Conservation (phyloP, 1,140 invertebrate species). For the Polypedilum pembai region DNA sequence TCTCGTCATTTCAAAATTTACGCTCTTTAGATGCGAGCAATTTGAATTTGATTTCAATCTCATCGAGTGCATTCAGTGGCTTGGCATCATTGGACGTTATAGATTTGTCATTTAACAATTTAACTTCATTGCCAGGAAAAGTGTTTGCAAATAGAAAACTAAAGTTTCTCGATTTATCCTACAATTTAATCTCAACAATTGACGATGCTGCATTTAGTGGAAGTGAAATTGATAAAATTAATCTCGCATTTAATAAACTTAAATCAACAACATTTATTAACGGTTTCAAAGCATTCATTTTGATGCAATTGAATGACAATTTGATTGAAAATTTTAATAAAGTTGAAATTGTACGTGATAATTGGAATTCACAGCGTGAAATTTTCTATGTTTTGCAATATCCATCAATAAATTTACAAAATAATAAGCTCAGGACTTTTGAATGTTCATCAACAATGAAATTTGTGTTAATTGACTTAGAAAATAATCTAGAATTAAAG, state of each 20-base stretch:
- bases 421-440: background rate
- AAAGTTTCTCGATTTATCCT: background rate
- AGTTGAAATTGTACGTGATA: background rate
- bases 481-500: background rate
- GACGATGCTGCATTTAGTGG: background rate
- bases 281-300: background rate
- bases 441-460: background rate
- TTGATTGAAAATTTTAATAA: background rate
- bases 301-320: constrained; percentile 7
- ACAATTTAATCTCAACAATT: background rate
- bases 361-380: background rate
- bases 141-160: background rate
- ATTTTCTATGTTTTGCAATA: background rate
- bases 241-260: constrained; percentile 3
- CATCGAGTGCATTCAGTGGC: background rate
- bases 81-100: background rate
- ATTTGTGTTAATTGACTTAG: background rate
- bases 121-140: background rate
- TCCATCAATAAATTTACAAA: background rate
- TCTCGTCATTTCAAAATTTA: background rate
- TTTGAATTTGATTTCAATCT: background rate
- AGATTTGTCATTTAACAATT: background rate
- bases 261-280: background rate
- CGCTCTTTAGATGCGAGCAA: background rate
- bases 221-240: background rate